These are phyloP conservation scores for Periphyllus acericola DNA, from an alignment of 2,888 invertebrate genomes.

Conservation along the genomic window DNA sequence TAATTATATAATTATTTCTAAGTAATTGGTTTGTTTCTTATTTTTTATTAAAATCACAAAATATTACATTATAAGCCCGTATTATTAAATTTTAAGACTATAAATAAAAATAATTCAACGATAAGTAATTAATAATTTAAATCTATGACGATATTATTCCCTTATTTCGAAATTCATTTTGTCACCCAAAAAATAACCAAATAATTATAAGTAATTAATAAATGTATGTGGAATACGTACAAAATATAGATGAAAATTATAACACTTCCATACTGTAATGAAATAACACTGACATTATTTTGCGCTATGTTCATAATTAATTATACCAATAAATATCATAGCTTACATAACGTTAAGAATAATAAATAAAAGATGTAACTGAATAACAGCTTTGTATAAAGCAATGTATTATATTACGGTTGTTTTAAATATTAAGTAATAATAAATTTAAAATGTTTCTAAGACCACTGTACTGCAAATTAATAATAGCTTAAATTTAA, in stretches of 20 bases:
- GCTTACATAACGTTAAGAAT: not conserved
- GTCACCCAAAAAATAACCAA: no score
- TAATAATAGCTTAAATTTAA: not conserved
- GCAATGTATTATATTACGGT: not conserved
- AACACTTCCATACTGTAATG: not conserved
- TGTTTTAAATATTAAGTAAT: not conserved
- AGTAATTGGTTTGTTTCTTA: no score
- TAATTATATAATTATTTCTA: no score
- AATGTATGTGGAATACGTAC: not conserved
- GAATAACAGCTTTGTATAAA: not conserved
- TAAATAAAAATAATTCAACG: no score
- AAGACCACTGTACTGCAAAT: not conserved
- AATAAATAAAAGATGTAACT: conserved; percentile 13
- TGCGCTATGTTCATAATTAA: conserved; percentile 14
- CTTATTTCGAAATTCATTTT: no score
- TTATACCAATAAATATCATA: conserved; percentile 26
- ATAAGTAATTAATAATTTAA: no score
- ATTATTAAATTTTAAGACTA: no score
- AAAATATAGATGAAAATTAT: not conserved
- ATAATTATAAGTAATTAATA: not conserved
- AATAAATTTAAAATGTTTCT: conserved; percentile 25
- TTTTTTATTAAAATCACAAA: no score
- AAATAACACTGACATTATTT: not conserved
- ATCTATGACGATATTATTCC: no score
- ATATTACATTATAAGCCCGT: no score